A percentile compares a stretch with the other conserved stretches of the same genome.
These are phyloP conservation scores for Paratrypauchen microcephalus DNA, from an alignment of 2,797 vertebrate species.

Conservation along the genomic window DNA sequence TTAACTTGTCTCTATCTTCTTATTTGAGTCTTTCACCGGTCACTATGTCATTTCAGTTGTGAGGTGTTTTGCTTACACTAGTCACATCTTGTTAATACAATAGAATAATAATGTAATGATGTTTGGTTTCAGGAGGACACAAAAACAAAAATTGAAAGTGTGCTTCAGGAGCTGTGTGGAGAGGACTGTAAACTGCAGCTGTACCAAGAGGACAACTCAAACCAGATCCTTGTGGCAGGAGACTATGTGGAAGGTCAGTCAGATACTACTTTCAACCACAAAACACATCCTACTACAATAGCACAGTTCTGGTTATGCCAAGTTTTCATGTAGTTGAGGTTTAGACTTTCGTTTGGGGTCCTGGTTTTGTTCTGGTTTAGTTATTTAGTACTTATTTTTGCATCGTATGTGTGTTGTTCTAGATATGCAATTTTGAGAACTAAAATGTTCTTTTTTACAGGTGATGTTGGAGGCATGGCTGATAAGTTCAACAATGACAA, in stretches of 20 bases:
- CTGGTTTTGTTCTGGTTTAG: not conserved
- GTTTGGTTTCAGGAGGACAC: conserved; percentile 61
- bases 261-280: too few relatives aligned
- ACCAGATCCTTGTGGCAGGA: conserved; percentile 72
- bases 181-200: conserved; percentile 75
- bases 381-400: not conserved
- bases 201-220: conserved; percentile 70
- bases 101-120: not conserved
- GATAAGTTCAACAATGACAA: conserved; percentile 79
- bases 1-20: too few relatives aligned
- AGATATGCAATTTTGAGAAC: not conserved
- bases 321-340: too few relatives aligned
- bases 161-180: conserved; percentile 68
- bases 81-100: not conserved
- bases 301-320: not conserved
- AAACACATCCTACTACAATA: not conserved
- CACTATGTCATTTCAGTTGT: too few relatives aligned
- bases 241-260: conserved; percentile 75
- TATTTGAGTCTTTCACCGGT: too few relatives aligned
- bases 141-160: conserved; percentile 63
- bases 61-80: too few relatives aligned
- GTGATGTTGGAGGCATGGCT: conserved; percentile 68
- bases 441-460: conserved; percentile 54
- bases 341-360: not conserved
- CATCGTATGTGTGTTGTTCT: not conserved